Evolutionary conservation across 2,113 vertebrate species (phyloP).

Genomic region (Suricata suricatta): DNA sequence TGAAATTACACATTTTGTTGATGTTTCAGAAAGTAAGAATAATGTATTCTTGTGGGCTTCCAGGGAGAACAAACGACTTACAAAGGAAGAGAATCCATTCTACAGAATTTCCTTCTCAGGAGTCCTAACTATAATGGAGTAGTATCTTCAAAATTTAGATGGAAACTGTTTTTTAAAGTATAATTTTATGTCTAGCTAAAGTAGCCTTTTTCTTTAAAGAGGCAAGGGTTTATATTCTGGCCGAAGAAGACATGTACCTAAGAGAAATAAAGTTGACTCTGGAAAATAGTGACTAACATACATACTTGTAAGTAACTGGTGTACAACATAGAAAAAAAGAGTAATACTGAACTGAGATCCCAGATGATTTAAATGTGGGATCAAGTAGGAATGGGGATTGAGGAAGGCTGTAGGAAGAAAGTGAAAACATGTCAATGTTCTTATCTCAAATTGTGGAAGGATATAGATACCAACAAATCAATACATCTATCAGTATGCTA

Average conservation of each 20-base stretch:
- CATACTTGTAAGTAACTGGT: background rate
- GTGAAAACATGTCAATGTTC: background rate
- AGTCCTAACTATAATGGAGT: background rate
- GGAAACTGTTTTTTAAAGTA: background rate
- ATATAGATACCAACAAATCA: background rate
- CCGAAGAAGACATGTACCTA: background rate
- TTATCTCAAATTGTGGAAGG: background rate
- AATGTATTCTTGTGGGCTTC: background rate
- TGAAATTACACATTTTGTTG: background rate
- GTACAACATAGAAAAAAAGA: background rate
- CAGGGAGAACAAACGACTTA: background rate
- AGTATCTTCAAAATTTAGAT: background rate
- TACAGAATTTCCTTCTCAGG: background rate
- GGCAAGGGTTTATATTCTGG: background rate
- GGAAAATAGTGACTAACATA: background rate
- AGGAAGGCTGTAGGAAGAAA: background rate
- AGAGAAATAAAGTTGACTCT: background rate
- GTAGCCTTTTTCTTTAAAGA: background rate
- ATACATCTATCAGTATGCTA: background rate
- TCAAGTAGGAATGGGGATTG: background rate
- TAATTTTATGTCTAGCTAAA: constrained; percentile 12
- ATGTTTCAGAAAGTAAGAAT: background rate
- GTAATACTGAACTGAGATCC: background rate
- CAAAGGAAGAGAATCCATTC: background rate
- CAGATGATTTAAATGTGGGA: background rate